Conservation (phyloP, 2,113 vertebrate species). For the Callipepla squamata region DNA sequence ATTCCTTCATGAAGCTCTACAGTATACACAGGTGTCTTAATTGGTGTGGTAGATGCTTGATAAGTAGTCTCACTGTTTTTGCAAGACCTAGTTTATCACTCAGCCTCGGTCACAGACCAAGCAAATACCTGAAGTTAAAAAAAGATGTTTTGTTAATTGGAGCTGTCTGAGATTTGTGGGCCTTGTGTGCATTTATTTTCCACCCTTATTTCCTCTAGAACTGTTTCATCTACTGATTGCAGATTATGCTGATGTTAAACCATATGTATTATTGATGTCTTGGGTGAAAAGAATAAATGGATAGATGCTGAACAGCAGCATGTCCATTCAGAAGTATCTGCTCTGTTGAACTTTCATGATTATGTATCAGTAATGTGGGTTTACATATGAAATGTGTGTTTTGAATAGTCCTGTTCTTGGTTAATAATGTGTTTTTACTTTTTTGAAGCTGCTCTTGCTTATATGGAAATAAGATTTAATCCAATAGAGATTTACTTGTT, state of each 20-base stretch:
- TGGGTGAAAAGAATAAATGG: neutral
- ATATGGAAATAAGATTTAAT: neutral
- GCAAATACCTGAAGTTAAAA: neutral
- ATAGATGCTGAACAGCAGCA: neutral
- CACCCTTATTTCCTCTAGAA: neutral
- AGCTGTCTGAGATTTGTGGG: neutral
- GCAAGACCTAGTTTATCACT: neutral
- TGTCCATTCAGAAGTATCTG: neutral
- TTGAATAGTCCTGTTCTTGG: neutral
- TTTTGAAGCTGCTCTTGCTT: neutral
- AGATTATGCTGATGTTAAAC: neutral
- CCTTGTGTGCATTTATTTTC: neutral
- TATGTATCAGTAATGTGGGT: neutral
- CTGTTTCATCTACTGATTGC: neutral
- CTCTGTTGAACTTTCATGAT: neutral
- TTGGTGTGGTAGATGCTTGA: neutral
- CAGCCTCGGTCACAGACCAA: neutral
- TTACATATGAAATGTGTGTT: neutral
- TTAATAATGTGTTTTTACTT: neutral
- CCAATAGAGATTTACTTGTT: neutral
- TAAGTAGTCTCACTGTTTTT: neutral
- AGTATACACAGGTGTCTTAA: neutral
- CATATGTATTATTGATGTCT: neutral
- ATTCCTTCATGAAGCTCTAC: neutral
- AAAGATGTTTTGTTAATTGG: neutral